Conservation (phyloP, 2,797 vertebrate genomes). For the Telmatherina bonti region DNA sequence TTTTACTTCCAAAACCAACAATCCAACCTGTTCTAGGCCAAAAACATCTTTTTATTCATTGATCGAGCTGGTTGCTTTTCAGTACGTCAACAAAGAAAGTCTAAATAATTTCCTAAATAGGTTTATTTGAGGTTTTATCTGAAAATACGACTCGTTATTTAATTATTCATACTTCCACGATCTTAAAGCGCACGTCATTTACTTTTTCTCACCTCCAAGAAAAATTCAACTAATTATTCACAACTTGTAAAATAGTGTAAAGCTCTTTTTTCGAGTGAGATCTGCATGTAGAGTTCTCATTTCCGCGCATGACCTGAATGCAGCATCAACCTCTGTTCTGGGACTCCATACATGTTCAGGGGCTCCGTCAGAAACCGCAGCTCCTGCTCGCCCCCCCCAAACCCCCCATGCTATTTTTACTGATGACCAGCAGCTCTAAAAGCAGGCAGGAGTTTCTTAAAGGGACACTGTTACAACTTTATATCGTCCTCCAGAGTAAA, state of each 20-base stretch:
- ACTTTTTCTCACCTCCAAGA: neutral
- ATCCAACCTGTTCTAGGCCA: no score
- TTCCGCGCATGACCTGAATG: conserved; percentile 26
- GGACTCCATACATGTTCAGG: conserved; percentile 59
- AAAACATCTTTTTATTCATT: neutral
- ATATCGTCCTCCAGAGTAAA: neutral
- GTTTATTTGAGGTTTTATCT: no score
- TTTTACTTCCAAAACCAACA: neutral
- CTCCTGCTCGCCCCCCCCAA: conserved; percentile 58
- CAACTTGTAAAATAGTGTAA: no score
- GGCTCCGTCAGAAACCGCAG: conserved; percentile 48
- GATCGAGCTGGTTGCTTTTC: no score
- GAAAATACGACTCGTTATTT: no score
- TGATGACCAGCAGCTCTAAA: conserved; percentile 65
- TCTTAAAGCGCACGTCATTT: no score
- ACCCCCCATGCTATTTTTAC: conserved; percentile 77
- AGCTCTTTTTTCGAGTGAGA: neutral
- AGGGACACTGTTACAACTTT: conserved; percentile 34
- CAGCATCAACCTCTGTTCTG: conserved; percentile 40
- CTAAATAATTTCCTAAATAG: no score
- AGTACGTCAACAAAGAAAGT: neutral
- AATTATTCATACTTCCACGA: no score
- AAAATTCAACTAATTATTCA: neutral
- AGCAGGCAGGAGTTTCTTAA: conserved; percentile 70
- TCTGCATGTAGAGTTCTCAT: neutral